Evolutionary conservation across 2,113 vertebrate genomes (phyloP).

Genomic region (Rana temporaria): DNA sequence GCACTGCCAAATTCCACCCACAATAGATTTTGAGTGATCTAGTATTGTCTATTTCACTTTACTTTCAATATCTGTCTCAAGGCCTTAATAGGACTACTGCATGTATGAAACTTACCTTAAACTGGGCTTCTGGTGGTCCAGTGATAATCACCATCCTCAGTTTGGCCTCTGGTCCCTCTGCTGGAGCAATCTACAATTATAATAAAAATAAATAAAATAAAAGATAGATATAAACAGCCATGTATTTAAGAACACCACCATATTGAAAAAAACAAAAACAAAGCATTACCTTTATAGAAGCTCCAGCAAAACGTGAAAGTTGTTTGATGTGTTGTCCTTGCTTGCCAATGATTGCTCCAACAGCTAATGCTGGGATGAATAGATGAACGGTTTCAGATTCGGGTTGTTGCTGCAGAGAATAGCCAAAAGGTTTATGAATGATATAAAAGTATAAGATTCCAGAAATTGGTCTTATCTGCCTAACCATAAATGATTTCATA

Average conservation of each 20-base stretch:
- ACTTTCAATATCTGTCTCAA: neutral
- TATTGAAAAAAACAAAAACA: too few species aligned
- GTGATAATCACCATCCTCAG: slow-evolving; percentile 95
- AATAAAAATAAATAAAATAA: neutral
- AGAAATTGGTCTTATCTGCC: too few species aligned
- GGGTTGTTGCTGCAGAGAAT: slow-evolving; percentile 77
- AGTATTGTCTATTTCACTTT: too few species aligned
- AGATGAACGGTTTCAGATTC: slow-evolving; percentile 96
- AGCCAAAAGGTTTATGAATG: slow-evolving; percentile 15
- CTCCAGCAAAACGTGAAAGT: slow-evolving; percentile 95
- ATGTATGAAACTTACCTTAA: slow-evolving; percentile 81
- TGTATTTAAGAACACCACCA: too few species aligned
- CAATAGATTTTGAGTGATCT: too few species aligned
- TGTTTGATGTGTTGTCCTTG: slow-evolving; percentile 99
- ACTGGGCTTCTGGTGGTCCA: slow-evolving; percentile 97
- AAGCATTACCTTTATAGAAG: slow-evolving; percentile 91
- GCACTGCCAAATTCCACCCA: too few species aligned
- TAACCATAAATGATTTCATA: too few species aligned
- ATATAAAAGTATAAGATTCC: neutral
- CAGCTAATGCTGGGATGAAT: slow-evolving; percentile 95
- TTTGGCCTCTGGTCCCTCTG: slow-evolving; percentile 92
- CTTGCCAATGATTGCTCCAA: slow-evolving; percentile 98
- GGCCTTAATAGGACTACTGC: neutral
- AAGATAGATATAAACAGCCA: too few species aligned
- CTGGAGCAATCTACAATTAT: slow-evolving; percentile 86